Base-by-base conservation (phyloP, 1,140 invertebrate species). In the Drosophila serrata region DNA sequence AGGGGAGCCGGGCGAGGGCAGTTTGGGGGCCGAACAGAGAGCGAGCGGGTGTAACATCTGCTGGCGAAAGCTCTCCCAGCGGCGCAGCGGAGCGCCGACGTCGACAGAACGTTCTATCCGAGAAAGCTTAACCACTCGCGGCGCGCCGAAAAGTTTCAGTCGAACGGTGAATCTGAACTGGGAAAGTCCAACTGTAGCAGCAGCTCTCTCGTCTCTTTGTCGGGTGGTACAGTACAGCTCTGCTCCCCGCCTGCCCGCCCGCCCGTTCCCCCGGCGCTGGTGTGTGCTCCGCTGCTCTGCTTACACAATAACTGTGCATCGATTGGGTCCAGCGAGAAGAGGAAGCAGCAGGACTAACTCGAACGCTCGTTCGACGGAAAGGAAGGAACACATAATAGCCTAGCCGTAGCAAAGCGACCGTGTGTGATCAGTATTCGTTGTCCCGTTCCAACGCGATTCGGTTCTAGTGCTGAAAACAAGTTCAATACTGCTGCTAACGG, bases 141-240 rank as follows among this genome's bases (percentile, higher is more conserved):
- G 81, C 76, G 74, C 70, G 84, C 91, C 91, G 79, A 91, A 82
- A 92, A 92, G 65, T 92, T 91, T 92, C 91, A 92, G 91, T 92
- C 91, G 91, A 92, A 85, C 91, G 91, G 82, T 88, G 91, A 90
- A 91, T 90, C 84, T 81, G 84, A 90, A 92, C 91, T 86, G 70
- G 88, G 88, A 92, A 92, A 87, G 91, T 91, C 81, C 85, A 82
- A 90, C 79, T 82, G 85, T 87, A 80, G 86, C 79, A 90, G 76
- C 86, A 84, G 80, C 82, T 78, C 70, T 87, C 91, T 92, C 91
- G 91, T 92, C 79, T 92, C 69, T 88, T 82, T 69, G 73, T 85
- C 85, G 85, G 85, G 81, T 88, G 84, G 82, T 88, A 88, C 84
- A 88, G 85, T 84, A 88, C 84, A 90, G 84, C 84, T 88, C 68